phyloP scores from a whole-genome alignment of 2,797 vertebrate species.

The Craterocephalus amniculus region DNA sequence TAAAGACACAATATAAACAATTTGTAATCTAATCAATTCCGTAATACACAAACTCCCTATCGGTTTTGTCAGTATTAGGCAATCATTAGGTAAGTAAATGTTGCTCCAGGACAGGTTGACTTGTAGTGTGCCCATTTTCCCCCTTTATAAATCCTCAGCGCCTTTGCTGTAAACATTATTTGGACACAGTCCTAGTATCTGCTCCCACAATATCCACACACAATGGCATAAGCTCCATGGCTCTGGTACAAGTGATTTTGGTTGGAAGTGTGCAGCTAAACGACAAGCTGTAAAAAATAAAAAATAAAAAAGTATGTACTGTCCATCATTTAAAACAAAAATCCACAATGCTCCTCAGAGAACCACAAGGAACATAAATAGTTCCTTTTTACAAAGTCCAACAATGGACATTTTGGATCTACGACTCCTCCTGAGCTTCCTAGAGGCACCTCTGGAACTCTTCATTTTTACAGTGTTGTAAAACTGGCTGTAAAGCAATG shows the following conservation, averaged over 20 bases:
- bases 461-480: conserved; percentile 78
- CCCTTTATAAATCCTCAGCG: conserved; percentile 34
- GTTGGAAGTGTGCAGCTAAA: not conserved
- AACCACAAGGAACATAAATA: conserved; percentile 20
- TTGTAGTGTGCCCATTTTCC: conserved; percentile 21
- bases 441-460: conserved; percentile 59
- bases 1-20: conserved; percentile 3
- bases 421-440: conserved; percentile 53
- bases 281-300: conserved; percentile 1
- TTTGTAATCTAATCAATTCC: conserved; percentile 5
- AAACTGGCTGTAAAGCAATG: conserved; percentile 74
- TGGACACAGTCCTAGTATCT: conserved; percentile 27
- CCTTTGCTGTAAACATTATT: conserved; percentile 37
- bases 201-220: conserved; percentile 31
- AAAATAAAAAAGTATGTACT: too few relatives aligned
- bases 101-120: conserved; percentile 27
- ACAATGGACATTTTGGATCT: conserved; percentile 50
- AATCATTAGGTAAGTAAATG: conserved; percentile 3
- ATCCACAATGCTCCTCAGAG: conserved; percentile 33
- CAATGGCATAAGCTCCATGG: not conserved
- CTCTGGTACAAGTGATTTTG: not conserved
- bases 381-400: conserved; percentile 25
- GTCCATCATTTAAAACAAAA: conserved; percentile 15
- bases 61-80: conserved; percentile 4
- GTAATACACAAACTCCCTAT: not conserved